These are phyloP conservation scores for Drosophila neonasuta DNA, from an alignment of 2,888 invertebrate genomes.

Conservation along the genomic window DNA sequence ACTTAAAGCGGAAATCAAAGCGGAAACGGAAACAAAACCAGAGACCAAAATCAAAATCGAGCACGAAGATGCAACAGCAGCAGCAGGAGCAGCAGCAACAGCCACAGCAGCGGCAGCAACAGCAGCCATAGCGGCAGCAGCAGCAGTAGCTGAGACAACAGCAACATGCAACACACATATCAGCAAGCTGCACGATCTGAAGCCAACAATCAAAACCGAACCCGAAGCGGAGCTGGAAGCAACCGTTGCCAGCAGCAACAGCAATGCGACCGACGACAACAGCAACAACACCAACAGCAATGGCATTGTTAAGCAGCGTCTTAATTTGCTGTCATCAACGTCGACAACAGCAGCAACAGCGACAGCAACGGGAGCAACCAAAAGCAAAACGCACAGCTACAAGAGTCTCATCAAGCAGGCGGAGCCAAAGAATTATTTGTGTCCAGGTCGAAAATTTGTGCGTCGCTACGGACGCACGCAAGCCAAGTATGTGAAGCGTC, in stretches of 20 bases:
- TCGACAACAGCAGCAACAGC: neutral
- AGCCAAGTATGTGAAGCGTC: slow-evolving; percentile 70
- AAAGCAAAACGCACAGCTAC: slow-evolving; percentile 81
- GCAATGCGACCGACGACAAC: slow-evolving; percentile 10
- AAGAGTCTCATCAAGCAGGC: slow-evolving; percentile 82
- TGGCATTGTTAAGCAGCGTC: slow-evolving; percentile 63
- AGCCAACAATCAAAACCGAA: slow-evolving; percentile 79
- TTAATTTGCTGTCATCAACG: slow-evolving; percentile 70
- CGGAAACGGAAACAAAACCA: slow-evolving; percentile 80
- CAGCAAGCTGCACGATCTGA: slow-evolving; percentile 72
- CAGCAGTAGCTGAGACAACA: slow-evolving; percentile 24
- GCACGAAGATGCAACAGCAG: slow-evolving; percentile 64
- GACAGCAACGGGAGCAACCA: slow-evolving; percentile 54
- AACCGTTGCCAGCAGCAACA: slow-evolving; percentile 2
- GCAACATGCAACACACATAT: slow-evolving; percentile 61
- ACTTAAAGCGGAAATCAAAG: slow-evolving; percentile 81
- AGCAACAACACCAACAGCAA: slow-evolving; percentile 12
- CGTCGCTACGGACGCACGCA: slow-evolving; percentile 77
- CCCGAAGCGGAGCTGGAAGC: slow-evolving; percentile 57
- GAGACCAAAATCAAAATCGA: slow-evolving; percentile 82
- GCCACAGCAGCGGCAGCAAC: slow-evolving; percentile 23
- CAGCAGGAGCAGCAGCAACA: slow-evolving; percentile 29
- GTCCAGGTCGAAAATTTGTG: slow-evolving; percentile 77
- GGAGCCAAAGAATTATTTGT: slow-evolving; percentile 81
- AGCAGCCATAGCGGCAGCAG: slow-evolving; percentile 21